These are phyloP conservation scores for Amphiduros pacificus DNA, from an alignment of 2,888 invertebrate genomes.

Conservation along the genomic window DNA sequence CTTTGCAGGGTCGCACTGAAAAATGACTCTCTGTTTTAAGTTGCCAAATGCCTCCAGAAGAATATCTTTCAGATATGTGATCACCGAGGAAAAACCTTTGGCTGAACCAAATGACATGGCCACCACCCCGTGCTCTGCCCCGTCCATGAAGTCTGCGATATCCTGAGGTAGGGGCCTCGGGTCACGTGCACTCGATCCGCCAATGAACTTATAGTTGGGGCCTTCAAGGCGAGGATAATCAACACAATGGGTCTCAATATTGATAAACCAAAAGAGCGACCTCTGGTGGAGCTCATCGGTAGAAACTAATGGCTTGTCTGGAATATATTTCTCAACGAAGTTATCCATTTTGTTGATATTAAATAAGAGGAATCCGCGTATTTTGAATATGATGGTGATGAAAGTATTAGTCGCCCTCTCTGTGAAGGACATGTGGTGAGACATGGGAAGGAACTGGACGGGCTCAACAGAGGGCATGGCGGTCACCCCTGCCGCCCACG, in stretches of 20 bases:
- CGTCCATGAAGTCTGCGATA: not conserved
- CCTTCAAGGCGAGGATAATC: slow-evolving; percentile 18
- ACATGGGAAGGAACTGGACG: not conserved
- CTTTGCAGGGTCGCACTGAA: not conserved
- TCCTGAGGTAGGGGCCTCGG: slow-evolving; percentile 5
- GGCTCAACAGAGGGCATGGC: slow-evolving; percentile 18
- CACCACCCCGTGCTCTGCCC: slow-evolving; percentile 5
- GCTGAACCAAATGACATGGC: slow-evolving; percentile 17
- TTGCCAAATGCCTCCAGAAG: slow-evolving; percentile 1
- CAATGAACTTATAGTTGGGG: slow-evolving; percentile 22
- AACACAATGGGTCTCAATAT: slow-evolving; percentile 13
- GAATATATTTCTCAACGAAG: slow-evolving; percentile 1
- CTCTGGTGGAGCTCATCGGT: slow-evolving; percentile 12
- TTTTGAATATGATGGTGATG: not conserved
- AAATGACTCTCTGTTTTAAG: not conserved
- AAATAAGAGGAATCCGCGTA: not conserved
- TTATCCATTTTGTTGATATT: not conserved
- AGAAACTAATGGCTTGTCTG: slow-evolving; percentile 3
- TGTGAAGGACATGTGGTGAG: not conserved
- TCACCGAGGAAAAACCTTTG: not conserved
- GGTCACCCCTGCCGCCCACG: slow-evolving; percentile 20
- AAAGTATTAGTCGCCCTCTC: not conserved
- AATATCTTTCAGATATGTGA: slow-evolving; percentile 3
- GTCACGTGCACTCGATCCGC: slow-evolving; percentile 2
- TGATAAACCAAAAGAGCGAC: slow-evolving; percentile 21